Conservation (phyloP, 2,113 vertebrate genomes). For the Equus quagga region DNA sequence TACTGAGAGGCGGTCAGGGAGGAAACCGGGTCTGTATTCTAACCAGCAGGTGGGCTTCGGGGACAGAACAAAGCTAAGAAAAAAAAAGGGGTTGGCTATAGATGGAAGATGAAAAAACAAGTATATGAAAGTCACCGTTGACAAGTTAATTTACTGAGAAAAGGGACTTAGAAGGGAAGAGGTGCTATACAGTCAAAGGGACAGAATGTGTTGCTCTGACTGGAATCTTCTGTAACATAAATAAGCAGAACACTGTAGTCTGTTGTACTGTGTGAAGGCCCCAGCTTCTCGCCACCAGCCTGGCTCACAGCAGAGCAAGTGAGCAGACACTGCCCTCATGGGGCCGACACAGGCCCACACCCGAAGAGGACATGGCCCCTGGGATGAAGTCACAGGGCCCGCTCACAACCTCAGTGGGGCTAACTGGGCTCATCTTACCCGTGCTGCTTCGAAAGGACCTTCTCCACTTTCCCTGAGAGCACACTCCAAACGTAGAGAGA, state of each 20-base stretch:
- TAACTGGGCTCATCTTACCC: constrained; percentile 85
- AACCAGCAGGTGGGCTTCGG: not conserved
- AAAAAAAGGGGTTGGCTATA: not conserved
- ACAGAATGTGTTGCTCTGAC: rapidly evolving
- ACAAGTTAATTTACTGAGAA: not conserved
- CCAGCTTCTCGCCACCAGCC: not conserved
- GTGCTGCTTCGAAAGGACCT: constrained; percentile 93
- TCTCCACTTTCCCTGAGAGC: constrained; percentile 94
- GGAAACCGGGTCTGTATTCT: not conserved
- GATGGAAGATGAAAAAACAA: not conserved
- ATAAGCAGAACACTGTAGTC: not conserved
- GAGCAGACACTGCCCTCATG: rapidly evolving
- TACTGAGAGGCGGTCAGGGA: not conserved
- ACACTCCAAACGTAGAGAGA: constrained; percentile 96
- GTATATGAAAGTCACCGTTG: not conserved
- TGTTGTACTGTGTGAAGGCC: rapidly evolving
- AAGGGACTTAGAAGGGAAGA: no score
- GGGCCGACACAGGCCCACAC: rapidly evolving
- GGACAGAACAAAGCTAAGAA: not conserved
- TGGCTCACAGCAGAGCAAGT: rapidly evolving
- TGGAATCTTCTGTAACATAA: rapidly evolving
- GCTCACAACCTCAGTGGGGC: not conserved
- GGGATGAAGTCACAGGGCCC: not conserved
- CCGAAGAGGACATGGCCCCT: rapidly evolving
- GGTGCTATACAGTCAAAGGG: rapidly evolving